A percentile compares a stretch with the other conserved stretches of the same genome.
Conservation (phyloP, 1,140 invertebrate genomes). For the Neodiprion virginianus region DNA sequence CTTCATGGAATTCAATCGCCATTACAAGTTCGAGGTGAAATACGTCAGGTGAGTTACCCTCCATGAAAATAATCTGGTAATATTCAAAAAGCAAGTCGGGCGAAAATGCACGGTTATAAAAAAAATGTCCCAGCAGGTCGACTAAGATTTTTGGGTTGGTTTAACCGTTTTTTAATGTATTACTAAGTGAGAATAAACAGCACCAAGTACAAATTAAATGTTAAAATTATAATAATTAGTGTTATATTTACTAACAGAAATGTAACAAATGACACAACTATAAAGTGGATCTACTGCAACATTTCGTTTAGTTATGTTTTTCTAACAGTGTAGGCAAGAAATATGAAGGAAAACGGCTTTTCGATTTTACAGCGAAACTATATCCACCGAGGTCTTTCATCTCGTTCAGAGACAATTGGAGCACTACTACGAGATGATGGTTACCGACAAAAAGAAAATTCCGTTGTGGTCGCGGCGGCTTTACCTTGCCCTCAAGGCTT, state of each 20-base stretch:
- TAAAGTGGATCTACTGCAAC: too few relatives aligned
- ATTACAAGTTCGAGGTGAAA: constrained; percentile 84
- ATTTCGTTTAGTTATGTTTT: constrained; percentile 15
- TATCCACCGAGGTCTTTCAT: constrained; percentile 90
- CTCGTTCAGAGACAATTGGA: constrained; percentile 93
- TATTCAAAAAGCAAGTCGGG: constrained; percentile 15
- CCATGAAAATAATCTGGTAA: neutral
- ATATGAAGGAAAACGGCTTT: constrained; percentile 20
- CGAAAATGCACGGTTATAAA: neutral
- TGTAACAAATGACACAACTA: too few relatives aligned
- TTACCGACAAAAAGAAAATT: constrained; percentile 85
- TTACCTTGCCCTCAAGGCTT: constrained; percentile 79
- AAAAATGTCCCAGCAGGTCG: too few relatives aligned
- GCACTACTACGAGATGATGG: constrained; percentile 87
- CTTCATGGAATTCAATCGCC: constrained; percentile 97
- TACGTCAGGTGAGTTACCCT: constrained; percentile 76
- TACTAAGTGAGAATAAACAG: too few relatives aligned
- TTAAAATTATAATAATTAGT: too few relatives aligned
- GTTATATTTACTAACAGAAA: neutral
- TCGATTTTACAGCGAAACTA: constrained; percentile 74
- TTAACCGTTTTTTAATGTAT: too few relatives aligned
- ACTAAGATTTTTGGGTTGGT: too few relatives aligned
- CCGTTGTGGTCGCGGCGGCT: constrained; percentile 82
- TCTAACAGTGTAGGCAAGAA: constrained; percentile 13
- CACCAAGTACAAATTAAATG: too few relatives aligned